Base-by-base conservation (phyloP, 2,888 invertebrate genomes). In the Pilophorus perplexus region DNA sequence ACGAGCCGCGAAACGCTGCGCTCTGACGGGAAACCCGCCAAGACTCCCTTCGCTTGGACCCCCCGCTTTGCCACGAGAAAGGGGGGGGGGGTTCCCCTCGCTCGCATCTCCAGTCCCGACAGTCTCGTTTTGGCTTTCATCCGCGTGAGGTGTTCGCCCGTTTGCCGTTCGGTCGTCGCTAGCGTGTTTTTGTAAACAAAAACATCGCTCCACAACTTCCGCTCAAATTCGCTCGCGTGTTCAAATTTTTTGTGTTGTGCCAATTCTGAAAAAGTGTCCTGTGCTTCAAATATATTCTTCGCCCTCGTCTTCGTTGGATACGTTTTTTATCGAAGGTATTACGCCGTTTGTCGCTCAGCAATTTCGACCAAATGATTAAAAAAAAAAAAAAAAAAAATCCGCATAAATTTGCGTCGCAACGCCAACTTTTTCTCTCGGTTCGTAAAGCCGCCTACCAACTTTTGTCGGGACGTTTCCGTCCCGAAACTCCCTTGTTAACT, bases 141-240 rank as follows among this genome's bases (percentile, higher is more conserved):
- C 4, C 59, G 40, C 42, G 59, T 1, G 42, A 23, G 54, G 50
- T 40, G 40, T 40, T n/a, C 27, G 40, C 12, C 27, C 2, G 3
- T 1, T 18, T 38, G 8, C 22, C 40, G 42, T 23, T 20, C 59
- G 59, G 59, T 40, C 23, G 25, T 12, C 28, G 16, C 12, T 25
- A 10, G 40, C 59, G 59, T 59, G 33, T 59, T 55, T n/a, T 59
- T 42, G 59, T 59, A 59, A 59, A 59, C 59, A 59, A 59, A 42
- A 16, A 52, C 52, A 52, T 27, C 25, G 16, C 52, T n/a, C 25
- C 28, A 23, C 23, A 28, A 27, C 28, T 28, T 6, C 12, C 23
- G 25, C 23, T 20, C 44, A 12, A 6, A 16, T 27, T 25, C 10
- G 16, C 28, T 25, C 23, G 16, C 52, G 52, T 25, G 52, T 16